Evolutionary conservation across 2,888 invertebrate genomes (phyloP), one percentile per base, ranked within the genome.

Genomic region (Cantharis flavilabris): DNA sequence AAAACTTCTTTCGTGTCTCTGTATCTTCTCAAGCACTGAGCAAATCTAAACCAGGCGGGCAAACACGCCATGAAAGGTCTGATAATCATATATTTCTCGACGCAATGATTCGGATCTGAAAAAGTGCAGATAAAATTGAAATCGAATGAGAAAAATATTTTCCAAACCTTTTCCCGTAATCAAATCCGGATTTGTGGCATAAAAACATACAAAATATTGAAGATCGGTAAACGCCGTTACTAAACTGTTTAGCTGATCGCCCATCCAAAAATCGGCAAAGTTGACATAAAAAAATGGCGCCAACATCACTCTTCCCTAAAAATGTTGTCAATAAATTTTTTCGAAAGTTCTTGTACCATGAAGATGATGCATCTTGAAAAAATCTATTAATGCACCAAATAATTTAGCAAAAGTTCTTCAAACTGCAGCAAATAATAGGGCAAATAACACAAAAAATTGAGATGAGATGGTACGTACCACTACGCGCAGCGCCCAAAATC

Each of bases 181-280:
- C 95, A 94, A 95, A 85, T 94, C 92, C 4, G 92, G 92, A 82
- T 95, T 95, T 0, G 93, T 94, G 3, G 94, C 90, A 86, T 98
- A 99, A 89, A 98, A 98, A 84, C 98, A 98, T 28, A 96, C 88
- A 80, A 98, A 92, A 88, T 96, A 99, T 85, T 99, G 98, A 86
- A 98, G 94, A 88, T 99, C 99, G 13, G 98, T 90, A 81, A 99
- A 92, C 3, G 97, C 95, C 0, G 94, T 95, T 0, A 93, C 95
- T 81, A 99, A 91, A 73, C 98, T 98, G 89, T 98, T 99, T 85
- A 98, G 91, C 88, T 99, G 99, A 90, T 99, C 98, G 5, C 98
- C 98, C 87, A 99, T 93, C 98, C 98, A 99, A 92, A 99, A 99
- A 90, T 99, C 98, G 23, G 98, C 98, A 87, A 98, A 99, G 65